phyloP scores from a whole-genome alignment of 2,888 invertebrate species.

The Cybosia mesomella region DNA sequence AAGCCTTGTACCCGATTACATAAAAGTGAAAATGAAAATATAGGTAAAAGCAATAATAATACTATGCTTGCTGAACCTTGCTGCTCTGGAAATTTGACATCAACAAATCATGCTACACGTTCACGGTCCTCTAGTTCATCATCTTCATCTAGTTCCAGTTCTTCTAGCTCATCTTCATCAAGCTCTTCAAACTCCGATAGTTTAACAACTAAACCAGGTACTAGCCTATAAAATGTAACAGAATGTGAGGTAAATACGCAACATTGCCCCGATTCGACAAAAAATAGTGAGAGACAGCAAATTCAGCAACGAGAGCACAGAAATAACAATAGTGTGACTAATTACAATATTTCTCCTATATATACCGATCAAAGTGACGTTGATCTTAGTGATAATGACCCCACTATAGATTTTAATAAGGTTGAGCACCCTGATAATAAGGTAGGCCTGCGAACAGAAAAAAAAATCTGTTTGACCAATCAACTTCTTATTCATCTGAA shows the following conservation, averaged over 20 bases:
- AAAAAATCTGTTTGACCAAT: no score
- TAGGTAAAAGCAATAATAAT: neutral
- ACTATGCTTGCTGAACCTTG: neutral
- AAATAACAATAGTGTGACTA: neutral
- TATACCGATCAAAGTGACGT: neutral
- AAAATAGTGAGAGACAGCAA: neutral
- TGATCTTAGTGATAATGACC: neutral
- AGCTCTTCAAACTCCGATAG: neutral
- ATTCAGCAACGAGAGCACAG: neutral
- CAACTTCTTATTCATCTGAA: no score
- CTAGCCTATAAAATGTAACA: no score
- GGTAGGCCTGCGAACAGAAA: no score
- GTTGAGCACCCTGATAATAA: no score
- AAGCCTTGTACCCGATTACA: neutral
- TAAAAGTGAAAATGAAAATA: neutral
- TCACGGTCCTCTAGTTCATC: neutral
- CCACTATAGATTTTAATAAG: neutral
- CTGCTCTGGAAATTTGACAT: neutral
- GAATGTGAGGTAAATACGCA: no score
- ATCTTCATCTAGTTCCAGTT: neutral
- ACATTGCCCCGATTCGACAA: neutral
- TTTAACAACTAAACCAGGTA: no score
- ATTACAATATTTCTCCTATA: neutral
- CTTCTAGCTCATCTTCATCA: conserved; percentile 1
- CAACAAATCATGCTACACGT: neutral